Evolutionary conservation across 2,888 invertebrate genomes (phyloP), one percentile per base, ranked within the genome.

Genomic region (Nymphalis c-album): DNA sequence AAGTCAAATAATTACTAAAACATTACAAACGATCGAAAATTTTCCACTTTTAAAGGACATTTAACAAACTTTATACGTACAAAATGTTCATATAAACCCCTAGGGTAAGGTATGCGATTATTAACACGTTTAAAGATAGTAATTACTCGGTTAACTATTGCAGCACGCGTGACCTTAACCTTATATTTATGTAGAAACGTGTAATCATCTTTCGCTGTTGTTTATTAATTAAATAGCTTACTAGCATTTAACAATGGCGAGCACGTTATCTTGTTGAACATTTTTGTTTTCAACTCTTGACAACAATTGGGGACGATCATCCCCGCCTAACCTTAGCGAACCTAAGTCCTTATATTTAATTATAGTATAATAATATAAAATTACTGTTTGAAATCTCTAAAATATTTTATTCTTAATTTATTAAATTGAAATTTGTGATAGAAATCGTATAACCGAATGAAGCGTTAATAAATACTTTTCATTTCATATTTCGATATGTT

Each of bases 61-160:
- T n/a, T 50, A 10, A 20, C 10, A 13, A 51, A 51, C 22, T 20
- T 16, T 50, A 50, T 6, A 22, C 22, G 20, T 20, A 22, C 16
- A 10, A 51, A 51, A 51, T 13, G 22, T 22, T 8, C 8, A 8
- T 7, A 5, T 22, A 22, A 8, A 22, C 26, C 22, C 51, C 51
- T 50, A 20, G 20, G 8, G 20, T n/a, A 18, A 2, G 48, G 7
- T 48, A n/a, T 48, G 18, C 48, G 48, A 48, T 50, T 50, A 10
- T n/a, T 50, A 50, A 50, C 20, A 51, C 10, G 26, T 53, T 26
- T 17, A 53, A 53, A 53, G 53, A 53, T 53, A 53, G 50, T n/a
- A 26, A 53, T 31, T 31, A 53, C 17, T 31, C 53, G 17, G 17
- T 53, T 26, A 4, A 22, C 26, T 26, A 6, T 53, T 17, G 26